Evolutionary conservation across 1,140 invertebrate species (phyloP), one percentile per base, ranked within the genome.

Genomic region (Batillaria attramentaria): DNA sequence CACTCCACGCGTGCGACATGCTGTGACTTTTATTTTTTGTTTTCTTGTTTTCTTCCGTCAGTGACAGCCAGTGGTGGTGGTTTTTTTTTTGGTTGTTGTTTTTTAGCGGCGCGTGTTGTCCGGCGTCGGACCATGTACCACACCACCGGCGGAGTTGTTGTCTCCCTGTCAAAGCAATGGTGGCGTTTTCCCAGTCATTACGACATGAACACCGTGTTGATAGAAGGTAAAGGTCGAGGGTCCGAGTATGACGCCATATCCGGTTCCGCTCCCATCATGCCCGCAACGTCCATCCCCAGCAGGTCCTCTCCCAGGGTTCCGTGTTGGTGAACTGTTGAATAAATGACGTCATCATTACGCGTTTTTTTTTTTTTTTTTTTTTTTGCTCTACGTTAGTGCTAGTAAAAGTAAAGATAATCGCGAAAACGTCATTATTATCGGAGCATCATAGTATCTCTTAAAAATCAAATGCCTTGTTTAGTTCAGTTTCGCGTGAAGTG

Each of bases 151-250:
- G n/a, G n/a, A n/a, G n/a, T n/a, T n/a, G n/a, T n/a, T n/a, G n/a
- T n/a, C n/a, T n/a, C n/a, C n/a, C n/a, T n/a, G n/a, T n/a, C n/a
- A n/a, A n/a, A n/a, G n/a, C n/a, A n/a, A n/a, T n/a, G n/a, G n/a
- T n/a, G n/a, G n/a, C n/a, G n/a, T n/a, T n/a, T n/a, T n/a, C n/a
- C n/a, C n/a, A n/a, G n/a, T 69, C 72, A n/a, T n/a, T 74, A 74
- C 10, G 81, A 87, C 84, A 86, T 83, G 57, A 88, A 89, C 2
- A 89, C 86, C 0, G 86, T 87, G 78, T 87, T 88, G 46, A 88
- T 88, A 13, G 87, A 87, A 1, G 88, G 86, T 33, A 88, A 75
- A 18, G 87, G 84, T 31, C 87, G 85, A 0, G 85, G 84, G 62
- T 89, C 87, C 2, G 77, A 88, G 5, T 79, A 65, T 31, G 82